Percentiles rank a stretch among this genome's conserved stretches.
Evolutionary conservation across 1,140 invertebrate species (phyloP).

Genomic region (Pseudomyrmex flavicornis): DNA sequence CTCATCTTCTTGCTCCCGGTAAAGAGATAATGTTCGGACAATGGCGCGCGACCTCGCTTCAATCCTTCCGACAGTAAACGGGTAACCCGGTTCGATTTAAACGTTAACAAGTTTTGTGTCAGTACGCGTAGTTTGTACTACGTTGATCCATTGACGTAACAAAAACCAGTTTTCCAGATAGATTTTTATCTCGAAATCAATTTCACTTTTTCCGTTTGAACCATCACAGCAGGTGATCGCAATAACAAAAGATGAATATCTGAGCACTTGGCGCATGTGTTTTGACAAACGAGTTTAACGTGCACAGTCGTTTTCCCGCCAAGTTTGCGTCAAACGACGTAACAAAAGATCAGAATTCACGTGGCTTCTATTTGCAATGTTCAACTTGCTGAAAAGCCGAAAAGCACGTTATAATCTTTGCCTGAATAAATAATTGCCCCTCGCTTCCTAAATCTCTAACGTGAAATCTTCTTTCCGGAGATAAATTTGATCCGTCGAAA

Average conservation of each 20-base stretch:
- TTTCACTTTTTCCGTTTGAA: too few species aligned
- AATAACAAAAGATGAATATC: too few species aligned
- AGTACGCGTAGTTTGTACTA: too few species aligned
- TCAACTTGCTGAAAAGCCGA: neutral
- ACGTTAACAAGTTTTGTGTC: too few species aligned
- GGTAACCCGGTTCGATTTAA: too few species aligned
- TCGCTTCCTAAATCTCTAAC: neutral
- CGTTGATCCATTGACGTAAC: too few species aligned
- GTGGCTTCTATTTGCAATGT: conserved; percentile 11
- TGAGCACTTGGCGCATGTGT: too few species aligned
- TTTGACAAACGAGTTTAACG: too few species aligned
- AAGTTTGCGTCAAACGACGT: neutral
- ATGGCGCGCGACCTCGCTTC: conserved; percentile 31
- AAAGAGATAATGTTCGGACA: conserved; percentile 45
- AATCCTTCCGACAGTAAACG: too few species aligned
- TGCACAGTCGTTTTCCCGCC: conserved; percentile 3
- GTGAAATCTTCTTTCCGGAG: neutral
- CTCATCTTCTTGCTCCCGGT: neutral
- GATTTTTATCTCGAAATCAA: too few species aligned
- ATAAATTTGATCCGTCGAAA: conserved; percentile 15
- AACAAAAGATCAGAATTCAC: conserved; percentile 23
- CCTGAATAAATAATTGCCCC: neutral
- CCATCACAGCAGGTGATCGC: too few species aligned
- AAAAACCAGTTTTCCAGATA: too few species aligned
- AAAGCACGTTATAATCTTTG: neutral